Base-by-base conservation (phyloP, 2,888 invertebrate genomes). In the Hydrotaea diabolus region DNA sequence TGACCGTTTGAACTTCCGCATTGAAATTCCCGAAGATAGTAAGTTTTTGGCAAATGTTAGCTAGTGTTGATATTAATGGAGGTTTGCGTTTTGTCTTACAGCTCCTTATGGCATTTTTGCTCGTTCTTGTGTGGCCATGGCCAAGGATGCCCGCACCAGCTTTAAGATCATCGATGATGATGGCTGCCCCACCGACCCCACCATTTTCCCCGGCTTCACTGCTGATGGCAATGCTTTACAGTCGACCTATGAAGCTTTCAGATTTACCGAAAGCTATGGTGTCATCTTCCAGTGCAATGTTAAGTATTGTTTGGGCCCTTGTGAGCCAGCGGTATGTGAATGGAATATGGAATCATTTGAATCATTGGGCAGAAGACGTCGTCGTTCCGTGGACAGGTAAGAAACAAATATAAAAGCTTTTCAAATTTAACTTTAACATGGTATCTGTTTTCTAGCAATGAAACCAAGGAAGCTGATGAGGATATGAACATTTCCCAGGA, bases 221-320 rank as follows among this genome's bases (percentile, higher is more conserved):
- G 97, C 97, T 62, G 97, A 97, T 89, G 97, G 97, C 81, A 97
- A 97, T 92, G 97, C 97, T 0, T 93, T 98, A 83, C 97, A 98
- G 89, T 97, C 97, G 0, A 94, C 97, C 81, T 98, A 98, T 90
- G 98, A 98, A 93, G 98, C 98, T 0, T 98, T 98, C 94, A 94
- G 98, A 90, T 98, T 98, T 92, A 98, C 98, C 0, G 98, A 98
- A 92, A 98, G 98, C 13, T 98, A 98, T 89, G 98, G 98, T 72
- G 98, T 98, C 85, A 98, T 98, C 92, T 98, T 98, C 95, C 98
- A 98, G 92, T 98, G 98, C 92, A 98, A 98, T 92, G 98, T 98
- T 88, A 98, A 98, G 91, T 98, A 98, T 92, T 98, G 98, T 90
- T 94, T 98, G 86, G 98, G 98, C 90, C 97, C 97, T 87, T 98